These are phyloP conservation scores for Onychorhynchus coronatus DNA, from an alignment of 2,113 vertebrate genomes.

Conservation along the genomic window DNA sequence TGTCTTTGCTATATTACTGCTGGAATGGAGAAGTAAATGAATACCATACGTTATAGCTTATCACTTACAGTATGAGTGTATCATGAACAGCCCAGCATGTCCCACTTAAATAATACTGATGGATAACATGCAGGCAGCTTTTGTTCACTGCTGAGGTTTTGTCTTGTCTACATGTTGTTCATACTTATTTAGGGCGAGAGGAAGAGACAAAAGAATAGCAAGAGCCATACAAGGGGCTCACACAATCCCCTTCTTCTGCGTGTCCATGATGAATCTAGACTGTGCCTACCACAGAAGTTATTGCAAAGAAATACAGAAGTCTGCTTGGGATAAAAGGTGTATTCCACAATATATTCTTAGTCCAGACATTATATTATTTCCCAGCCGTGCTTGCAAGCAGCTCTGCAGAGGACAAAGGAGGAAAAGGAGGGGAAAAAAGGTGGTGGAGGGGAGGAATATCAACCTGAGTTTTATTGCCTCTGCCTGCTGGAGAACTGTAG, in stretches of 20 bases:
- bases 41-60: slow-evolving; percentile 71
- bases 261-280: neutral
- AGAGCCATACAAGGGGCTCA: neutral
- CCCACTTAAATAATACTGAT: slow-evolving; percentile 68
- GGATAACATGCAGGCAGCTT: slow-evolving; percentile 63
- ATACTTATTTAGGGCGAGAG: neutral
- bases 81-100: slow-evolving; percentile 56
- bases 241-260: neutral
- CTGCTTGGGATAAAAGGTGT: slow-evolving; percentile 25
- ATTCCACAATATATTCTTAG: slow-evolving; percentile 31
- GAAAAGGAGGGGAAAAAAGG: neutral
- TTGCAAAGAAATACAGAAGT: slow-evolving; percentile 16
- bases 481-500: slow-evolving; percentile 42
- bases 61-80: slow-evolving; percentile 66
- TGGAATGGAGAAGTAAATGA: slow-evolving; percentile 70
- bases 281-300: neutral
- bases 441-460: neutral
- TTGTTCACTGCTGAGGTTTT: slow-evolving; percentile 65
- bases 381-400: neutral
- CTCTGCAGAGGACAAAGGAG: slow-evolving; percentile 23
- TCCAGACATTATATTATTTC: slow-evolving; percentile 17
- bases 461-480: slow-evolving; percentile 48
- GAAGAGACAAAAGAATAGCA: slow-evolving; percentile 13
- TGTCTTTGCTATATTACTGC: slow-evolving; percentile 70
- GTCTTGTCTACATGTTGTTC: slow-evolving; percentile 54